Percentiles rank a stretch among this genome's conserved stretches.
Evolutionary conservation across 2,888 invertebrate genomes (phyloP).

Genomic region (Callosobruchus maculatus): DNA sequence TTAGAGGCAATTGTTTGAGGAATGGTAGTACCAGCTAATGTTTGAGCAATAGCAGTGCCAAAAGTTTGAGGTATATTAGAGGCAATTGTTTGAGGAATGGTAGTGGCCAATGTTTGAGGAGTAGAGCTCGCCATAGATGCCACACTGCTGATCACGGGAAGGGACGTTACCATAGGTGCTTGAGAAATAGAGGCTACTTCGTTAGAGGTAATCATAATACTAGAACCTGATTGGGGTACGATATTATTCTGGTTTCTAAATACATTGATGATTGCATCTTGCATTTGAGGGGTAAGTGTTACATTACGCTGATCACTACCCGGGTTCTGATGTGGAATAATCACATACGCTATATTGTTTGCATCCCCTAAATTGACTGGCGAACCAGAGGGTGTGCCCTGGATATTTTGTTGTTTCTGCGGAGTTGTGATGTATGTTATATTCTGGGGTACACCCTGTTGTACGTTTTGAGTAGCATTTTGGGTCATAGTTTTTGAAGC

Average conservation of each 20-base stretch:
- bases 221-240: background rate
- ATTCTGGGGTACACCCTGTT: background rate
- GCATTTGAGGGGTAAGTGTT: background rate
- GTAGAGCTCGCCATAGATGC: background rate
- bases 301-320: background rate
- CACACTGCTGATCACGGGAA: background rate
- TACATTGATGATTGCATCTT: background rate
- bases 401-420: background rate
- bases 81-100: too few relatives aligned
- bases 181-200: background rate
- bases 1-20: too few relatives aligned
- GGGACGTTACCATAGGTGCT: background rate
- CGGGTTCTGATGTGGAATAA: constrained; percentile 5
- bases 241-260: background rate
- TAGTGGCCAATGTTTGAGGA: background rate
- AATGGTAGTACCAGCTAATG: background rate
- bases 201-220: background rate
- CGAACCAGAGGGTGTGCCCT: background rate
- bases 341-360: constrained; percentile 5
- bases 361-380: background rate
- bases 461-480: background rate
- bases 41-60: background rate
- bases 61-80: too few relatives aligned
- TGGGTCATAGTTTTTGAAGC: background rate
- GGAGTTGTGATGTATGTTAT: background rate